Conservation (phyloP, 64 coral and sea anemone species). For the Montipora cactus region DNA sequence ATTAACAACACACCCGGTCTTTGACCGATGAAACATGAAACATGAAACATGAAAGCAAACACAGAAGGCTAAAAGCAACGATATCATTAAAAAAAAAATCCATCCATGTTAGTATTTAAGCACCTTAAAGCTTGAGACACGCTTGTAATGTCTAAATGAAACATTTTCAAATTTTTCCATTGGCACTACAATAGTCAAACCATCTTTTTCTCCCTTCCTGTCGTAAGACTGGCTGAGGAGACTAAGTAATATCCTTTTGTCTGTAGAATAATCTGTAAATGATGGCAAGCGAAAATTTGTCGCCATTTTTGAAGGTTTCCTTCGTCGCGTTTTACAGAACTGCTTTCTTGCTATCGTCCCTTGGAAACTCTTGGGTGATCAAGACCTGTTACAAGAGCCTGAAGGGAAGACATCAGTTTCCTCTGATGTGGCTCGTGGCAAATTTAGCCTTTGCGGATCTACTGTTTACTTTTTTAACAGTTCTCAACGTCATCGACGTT, state of each 20-base stretch:
- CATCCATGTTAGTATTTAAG: neutral
- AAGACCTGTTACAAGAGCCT: slow-evolving; percentile 11
- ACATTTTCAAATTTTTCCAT: too few species aligned
- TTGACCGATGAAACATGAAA: too few species aligned
- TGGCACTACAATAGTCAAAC: too few species aligned
- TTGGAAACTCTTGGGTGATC: slow-evolving; percentile 56
- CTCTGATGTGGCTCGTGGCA: slow-evolving; percentile 27
- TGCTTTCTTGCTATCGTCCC: neutral
- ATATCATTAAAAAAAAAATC: neutral
- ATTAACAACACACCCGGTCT: too few species aligned
- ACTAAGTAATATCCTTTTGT: too few species aligned
- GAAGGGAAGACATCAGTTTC: neutral
- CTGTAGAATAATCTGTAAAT: neutral
- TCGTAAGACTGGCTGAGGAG: too few species aligned
- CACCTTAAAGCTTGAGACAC: too few species aligned
- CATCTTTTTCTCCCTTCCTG: too few species aligned
- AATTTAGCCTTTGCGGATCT: slow-evolving; percentile 63
- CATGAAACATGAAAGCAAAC: too few species aligned
- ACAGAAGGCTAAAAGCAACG: too few species aligned
- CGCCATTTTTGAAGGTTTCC: neutral
- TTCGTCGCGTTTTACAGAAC: neutral
- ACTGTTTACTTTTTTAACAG: slow-evolving; percentile 26
- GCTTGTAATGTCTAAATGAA: too few species aligned
- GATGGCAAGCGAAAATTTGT: neutral
- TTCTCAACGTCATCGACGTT: slow-evolving; percentile 35